A percentile compares a stretch with the other conserved stretches of the same genome.
phyloP scores from a whole-genome alignment of 37 sponge, comb jelly and placozoan species.

The Crambe crambe region DNA sequence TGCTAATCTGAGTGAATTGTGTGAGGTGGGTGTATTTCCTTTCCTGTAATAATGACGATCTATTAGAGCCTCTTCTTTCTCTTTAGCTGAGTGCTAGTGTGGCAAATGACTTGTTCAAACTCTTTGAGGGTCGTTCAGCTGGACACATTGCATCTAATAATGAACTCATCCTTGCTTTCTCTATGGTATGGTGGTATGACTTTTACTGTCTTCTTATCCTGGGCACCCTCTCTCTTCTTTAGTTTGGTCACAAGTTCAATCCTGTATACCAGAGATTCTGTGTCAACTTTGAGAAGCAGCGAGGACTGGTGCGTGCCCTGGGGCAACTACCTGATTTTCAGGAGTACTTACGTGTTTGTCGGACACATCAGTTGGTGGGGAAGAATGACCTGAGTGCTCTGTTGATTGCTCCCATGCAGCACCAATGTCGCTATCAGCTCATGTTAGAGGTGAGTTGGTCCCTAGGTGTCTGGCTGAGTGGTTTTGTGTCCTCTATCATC shows the following conservation, averaged over 20 bases:
- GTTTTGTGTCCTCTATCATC: background rate
- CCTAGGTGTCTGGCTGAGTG: too few species aligned
- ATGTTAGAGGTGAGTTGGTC: conserved; percentile 32
- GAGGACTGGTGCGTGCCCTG: conserved; percentile 36
- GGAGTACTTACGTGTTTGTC: conserved; percentile 39
- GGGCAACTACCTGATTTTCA: conserved; percentile 29
- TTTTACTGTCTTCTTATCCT: background rate
- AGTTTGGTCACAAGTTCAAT: conserved; percentile 71
- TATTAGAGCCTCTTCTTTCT: background rate
- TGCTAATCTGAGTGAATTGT: conserved; percentile 55
- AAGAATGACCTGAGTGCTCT: conserved; percentile 37
- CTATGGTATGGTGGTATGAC: conserved; percentile 63
- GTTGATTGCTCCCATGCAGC: conserved; percentile 62
- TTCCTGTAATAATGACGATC: background rate
- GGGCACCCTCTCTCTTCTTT: background rate
- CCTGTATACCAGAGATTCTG: conserved; percentile 66
- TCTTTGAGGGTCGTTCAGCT: conserved; percentile 31
- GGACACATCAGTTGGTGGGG: conserved; percentile 12
- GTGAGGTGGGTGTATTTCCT: conserved; percentile 28
- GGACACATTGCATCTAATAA: conserved; percentile 16
- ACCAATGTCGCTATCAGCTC: conserved; percentile 58
- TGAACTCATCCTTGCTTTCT: conserved; percentile 49
- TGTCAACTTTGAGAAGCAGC: conserved; percentile 55
- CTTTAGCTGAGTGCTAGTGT: conserved; percentile 31
- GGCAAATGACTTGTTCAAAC: conserved; percentile 30